phyloP scores from a whole-genome alignment of 1,140 invertebrate genomes.

The Stratiolaelaps scimitus region DNA sequence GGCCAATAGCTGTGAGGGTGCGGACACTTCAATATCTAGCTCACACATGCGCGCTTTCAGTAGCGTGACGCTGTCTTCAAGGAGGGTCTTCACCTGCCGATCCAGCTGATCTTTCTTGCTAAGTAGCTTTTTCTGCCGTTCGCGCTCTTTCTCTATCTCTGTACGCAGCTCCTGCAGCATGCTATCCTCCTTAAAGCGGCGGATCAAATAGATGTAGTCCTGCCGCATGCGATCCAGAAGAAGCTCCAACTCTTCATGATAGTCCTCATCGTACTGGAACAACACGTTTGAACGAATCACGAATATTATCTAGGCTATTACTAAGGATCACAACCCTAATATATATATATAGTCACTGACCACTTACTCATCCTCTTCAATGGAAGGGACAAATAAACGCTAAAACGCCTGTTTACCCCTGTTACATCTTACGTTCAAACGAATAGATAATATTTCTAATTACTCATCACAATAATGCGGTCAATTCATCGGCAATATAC shows the following conservation, averaged over 20 bases:
- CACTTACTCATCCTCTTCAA: no score
- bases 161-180: constrained; percentile 57
- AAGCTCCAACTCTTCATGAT: constrained; percentile 67
- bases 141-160: constrained; percentile 68
- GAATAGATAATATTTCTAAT: no score
- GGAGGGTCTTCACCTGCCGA: constrained; percentile 75
- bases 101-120: constrained; percentile 68
- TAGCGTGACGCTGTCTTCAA: constrained; percentile 76
- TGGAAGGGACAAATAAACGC: no score
- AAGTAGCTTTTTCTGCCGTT: constrained; percentile 55
- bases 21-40: constrained; percentile 67
- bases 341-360: no score
- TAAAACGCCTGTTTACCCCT: no score
- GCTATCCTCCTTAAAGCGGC: constrained; percentile 61
- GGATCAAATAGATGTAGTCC: constrained; percentile 66
- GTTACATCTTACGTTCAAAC: no score
- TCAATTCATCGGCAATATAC: no score
- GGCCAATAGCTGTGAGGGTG: constrained; percentile 65
- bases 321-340: no score
- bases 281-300: no score
- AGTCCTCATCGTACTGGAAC: neutral
- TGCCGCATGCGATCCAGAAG: constrained; percentile 66
- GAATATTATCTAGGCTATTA: no score
- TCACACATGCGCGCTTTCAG: constrained; percentile 79
- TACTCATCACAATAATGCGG: no score